Evolutionary conservation across 2,888 invertebrate genomes (phyloP), one percentile per base, ranked within the genome.

Genomic region (Mythimna vitellina): DNA sequence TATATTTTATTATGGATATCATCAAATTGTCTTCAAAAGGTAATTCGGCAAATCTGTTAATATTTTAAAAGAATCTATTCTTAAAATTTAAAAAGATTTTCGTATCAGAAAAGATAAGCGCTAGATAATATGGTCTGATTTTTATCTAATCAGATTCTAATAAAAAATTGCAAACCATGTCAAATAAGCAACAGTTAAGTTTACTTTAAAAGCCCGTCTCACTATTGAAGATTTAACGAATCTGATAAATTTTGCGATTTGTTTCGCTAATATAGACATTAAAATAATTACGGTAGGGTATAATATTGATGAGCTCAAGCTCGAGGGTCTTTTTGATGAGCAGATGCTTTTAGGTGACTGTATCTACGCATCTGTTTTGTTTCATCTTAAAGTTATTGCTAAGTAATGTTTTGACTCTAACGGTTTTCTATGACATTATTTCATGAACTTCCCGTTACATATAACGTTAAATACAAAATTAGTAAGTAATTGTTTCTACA

Each of bases 271-370:
- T 82, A 61, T 78, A n/a, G 65, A 66, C 74, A 46, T 63, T 78
- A 38, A 32, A 5, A 14, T 4, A 14, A 20, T 49, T 1, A 9
- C 0, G 0, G 32, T 71, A 80, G 25, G 32, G 74, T 73, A 5
- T 29, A 66, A 66, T 60, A 42, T 81, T 46, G 46, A 57, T 56
- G 4, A 60, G 35, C 12, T 17, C 51, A 61, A 3, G 38, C 42
- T 72, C 46, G 65, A 71, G 67, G 67, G 68, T 57, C 1, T 66
- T 38, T 65, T 9, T 46, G 35, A 58, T 63, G 67, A 68, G 77
- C 90, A 90, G 90, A 89, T 90, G 90, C 81, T 77, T 83, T 80
- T 82, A 86, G 84, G 85, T 87, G 86, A 75, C 63, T 76, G 85
- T 86, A 82, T 76, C 69, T 76, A 57, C 38, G 70, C 82, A 81